These are phyloP conservation scores for Macrotrachela quadricornifera DNA, from an alignment of 1,140 invertebrate genomes.

Conservation along the genomic window DNA sequence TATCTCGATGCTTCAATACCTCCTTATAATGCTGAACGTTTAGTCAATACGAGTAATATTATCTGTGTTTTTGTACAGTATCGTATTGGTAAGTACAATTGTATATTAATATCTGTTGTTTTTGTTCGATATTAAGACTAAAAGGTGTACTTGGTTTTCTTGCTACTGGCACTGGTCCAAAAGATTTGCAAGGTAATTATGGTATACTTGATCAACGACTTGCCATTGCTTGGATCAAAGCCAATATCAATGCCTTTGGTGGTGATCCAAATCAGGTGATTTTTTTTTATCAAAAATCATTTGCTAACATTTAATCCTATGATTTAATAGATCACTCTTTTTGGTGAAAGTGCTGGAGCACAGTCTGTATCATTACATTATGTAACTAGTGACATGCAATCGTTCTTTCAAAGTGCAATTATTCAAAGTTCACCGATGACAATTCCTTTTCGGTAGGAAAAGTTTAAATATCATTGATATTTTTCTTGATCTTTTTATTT, in stretches of 20 bases:
- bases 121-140: neutral
- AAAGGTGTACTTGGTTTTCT: constrained; percentile 4
- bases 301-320: too few species aligned
- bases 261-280: constrained; percentile 13
- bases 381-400: too few species aligned
- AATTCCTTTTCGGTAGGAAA: too few species aligned
- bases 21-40: constrained; percentile 61
- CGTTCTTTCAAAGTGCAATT: too few species aligned
- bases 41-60: constrained; percentile 50
- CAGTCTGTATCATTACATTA: too few species aligned
- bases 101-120: too few species aligned
- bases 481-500: too few species aligned
- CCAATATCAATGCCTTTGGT: constrained; percentile 17
- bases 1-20: constrained; percentile 59
- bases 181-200: constrained; percentile 13
- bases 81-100: constrained; percentile 38
- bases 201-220: constrained; percentile 16
- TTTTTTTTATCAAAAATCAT: too few species aligned
- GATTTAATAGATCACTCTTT: too few species aligned
- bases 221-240: constrained; percentile 16
- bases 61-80: constrained; percentile 87
- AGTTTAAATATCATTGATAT: too few species aligned
- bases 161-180: constrained; percentile 2
- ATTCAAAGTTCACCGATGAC: too few species aligned
- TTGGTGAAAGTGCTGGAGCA: too few species aligned